Evolutionary conservation across 2,113 vertebrate genomes (phyloP).

Genomic region (Bubalus kerabau): DNA sequence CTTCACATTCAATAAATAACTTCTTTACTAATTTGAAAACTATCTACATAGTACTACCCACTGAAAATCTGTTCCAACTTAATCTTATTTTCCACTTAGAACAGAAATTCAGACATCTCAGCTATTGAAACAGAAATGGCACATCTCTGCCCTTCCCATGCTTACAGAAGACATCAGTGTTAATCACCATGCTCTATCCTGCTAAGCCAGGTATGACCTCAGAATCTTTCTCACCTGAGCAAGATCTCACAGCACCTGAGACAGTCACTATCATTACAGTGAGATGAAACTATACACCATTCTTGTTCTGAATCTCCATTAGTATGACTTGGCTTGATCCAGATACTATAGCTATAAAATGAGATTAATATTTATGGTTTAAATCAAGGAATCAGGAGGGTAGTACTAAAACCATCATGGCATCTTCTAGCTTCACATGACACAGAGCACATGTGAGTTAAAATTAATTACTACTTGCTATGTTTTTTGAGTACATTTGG

Average conservation of each 20-base stretch:
- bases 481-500: background rate
- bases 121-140: background rate
- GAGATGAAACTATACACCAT: background rate
- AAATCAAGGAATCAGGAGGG: conserved; percentile 1
- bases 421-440: background rate
- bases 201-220: background rate
- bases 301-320: background rate
- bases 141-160: background rate
- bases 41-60: background rate
- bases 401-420: background rate
- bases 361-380: background rate
- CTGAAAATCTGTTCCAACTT: background rate
- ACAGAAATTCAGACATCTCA: background rate
- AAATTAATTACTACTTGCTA: background rate
- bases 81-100: background rate
- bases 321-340: background rate
- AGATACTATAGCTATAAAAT: background rate
- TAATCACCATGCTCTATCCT: background rate
- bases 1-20: background rate
- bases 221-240: background rate
- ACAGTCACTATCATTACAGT: background rate
- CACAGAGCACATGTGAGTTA: background rate
- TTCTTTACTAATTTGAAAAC: background rate
- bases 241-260: background rate
- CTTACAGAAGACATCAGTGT: background rate